Conservation (phyloP, 2,113 vertebrate genomes). For the Alligator sinensis region DNA sequence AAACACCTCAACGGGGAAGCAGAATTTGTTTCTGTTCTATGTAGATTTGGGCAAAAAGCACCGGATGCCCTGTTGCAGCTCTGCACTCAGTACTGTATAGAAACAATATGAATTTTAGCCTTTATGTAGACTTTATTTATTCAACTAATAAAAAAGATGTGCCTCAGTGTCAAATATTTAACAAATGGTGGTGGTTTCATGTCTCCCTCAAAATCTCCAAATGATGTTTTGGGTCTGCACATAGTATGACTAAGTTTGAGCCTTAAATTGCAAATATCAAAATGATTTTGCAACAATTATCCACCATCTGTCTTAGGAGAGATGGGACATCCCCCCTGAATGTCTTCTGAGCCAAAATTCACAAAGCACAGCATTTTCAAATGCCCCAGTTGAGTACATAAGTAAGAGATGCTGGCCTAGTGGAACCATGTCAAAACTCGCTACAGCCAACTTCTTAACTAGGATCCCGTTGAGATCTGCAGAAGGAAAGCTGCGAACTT, state of each 20-base stretch:
- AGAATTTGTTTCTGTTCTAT: background rate
- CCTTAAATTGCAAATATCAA: background rate
- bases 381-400: background rate
- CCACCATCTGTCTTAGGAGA: background rate
- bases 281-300: conserved; percentile 2
- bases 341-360: fast-evolving
- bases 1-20: background rate
- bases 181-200: conserved; percentile 16
- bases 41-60: background rate
- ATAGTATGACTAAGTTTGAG: no score
- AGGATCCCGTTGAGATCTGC: background rate
- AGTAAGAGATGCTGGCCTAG: background rate
- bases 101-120: conserved; percentile 30
- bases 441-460: background rate
- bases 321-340: background rate
- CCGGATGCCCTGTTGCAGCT: conserved; percentile 9
- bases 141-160: conserved; percentile 1
- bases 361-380: no score
- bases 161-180: conserved; percentile 11
- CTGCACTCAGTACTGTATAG: background rate
- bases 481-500: background rate
- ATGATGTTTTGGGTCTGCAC: no score
- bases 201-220: background rate
- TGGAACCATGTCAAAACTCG: background rate
- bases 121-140: conserved; percentile 39